Conservation (phyloP, 2,797 vertebrate genomes). For the Epinephelus coioides region DNA sequence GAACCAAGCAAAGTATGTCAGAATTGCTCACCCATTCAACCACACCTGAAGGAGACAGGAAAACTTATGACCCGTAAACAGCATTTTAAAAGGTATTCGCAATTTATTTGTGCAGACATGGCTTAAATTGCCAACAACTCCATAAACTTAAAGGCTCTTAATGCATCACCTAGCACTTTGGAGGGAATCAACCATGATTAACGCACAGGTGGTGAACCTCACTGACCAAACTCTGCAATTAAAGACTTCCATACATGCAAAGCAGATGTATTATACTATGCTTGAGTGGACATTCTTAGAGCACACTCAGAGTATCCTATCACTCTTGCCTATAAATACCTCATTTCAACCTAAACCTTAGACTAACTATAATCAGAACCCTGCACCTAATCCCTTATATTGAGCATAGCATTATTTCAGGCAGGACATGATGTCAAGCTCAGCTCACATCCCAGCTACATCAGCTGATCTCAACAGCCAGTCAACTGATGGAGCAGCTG, state of each 20-base stretch:
- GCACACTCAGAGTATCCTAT: background rate
- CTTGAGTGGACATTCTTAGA: background rate
- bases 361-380: background rate
- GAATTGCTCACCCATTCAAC: conserved; percentile 17
- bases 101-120: background rate
- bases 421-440: no score
- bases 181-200: background rate
- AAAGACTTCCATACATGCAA: background rate
- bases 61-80: background rate
- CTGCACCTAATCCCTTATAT: background rate
- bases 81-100: conserved; percentile 7
- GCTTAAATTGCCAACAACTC: conserved; percentile 7
- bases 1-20: background rate
- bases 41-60: background rate
- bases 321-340: background rate
- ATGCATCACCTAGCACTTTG: conserved; percentile 14
- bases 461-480: no score
- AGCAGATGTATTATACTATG: background rate
- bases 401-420: no score
- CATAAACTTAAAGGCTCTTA: conserved; percentile 27
- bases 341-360: background rate
- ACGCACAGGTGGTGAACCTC: background rate
- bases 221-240: background rate
- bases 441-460: no score
- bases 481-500: no score